Base-by-base conservation (phyloP, 2,113 vertebrate genomes). In the Australoheros scitulus region DNA sequence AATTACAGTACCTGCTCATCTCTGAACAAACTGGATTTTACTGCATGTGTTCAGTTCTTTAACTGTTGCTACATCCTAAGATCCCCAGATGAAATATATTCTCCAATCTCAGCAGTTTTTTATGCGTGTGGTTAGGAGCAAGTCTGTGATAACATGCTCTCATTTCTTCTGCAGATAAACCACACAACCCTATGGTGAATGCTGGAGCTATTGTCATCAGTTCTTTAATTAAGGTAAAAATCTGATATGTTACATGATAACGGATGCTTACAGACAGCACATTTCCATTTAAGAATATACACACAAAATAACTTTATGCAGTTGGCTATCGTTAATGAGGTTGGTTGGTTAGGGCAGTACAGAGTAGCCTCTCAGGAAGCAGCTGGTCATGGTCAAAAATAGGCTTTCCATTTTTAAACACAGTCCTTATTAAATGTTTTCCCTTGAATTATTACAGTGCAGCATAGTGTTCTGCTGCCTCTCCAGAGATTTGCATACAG, bases 181-280 rank as follows among this genome's bases (percentile, higher is more conserved):
- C 97, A 59, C 97, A 98, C 92, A 98, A 98, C 83, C 97, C 97
- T 4, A 97, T 98, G 97, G 97, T 98, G 91, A 98, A 98, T 68
- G 96, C 97, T 14, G 97, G 97, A 43, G 97, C 97, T 36, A 98
- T 98, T 72, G 97, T 97, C n/a, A 96, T 97, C 92, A 97, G 96
- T 81, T 97, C 97, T 86, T 94, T 98, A 79, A 93, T 97, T 77
- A 97, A 97, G 96, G 97, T 98, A 92, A 94, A 38, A 70, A 56
- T 50, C 14, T 9, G 20, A 50, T 36, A 4, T 76, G 11, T 72
- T n/a, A 50, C 29, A 6, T 78, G 15, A 76, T n/a, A 24, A 41
- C 4, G 36, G n/a, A 63, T 72, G 29, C 11, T 34, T 60, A 38
- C n/a, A 65, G 32, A 70, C 80, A 52, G 57, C 29, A 70, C 50